These are phyloP conservation scores for Stegophylla sp. DNA, from an alignment of 2,888 invertebrate genomes.

Conservation along the genomic window DNA sequence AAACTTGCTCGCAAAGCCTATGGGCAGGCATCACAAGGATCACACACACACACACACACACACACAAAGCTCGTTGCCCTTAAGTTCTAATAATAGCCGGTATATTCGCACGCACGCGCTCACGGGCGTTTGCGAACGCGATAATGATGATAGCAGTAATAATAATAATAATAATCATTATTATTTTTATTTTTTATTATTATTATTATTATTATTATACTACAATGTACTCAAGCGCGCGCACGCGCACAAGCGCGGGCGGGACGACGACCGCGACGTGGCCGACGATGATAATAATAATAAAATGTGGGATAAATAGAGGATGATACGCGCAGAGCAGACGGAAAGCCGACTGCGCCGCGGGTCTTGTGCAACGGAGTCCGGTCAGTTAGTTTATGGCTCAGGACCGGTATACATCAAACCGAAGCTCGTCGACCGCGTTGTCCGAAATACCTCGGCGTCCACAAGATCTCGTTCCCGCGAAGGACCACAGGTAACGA, in stretches of 20 bases:
- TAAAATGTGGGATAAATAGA: constrained; percentile 41
- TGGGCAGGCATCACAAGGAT: no score
- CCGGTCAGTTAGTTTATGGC: constrained; percentile 58
- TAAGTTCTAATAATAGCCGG: constrained; percentile 33
- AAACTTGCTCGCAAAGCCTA: no score
- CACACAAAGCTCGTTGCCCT: neutral
- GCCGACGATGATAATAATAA: constrained; percentile 13
- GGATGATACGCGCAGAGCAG: constrained; percentile 47
- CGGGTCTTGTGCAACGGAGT: constrained; percentile 49
- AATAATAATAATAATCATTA: no score
- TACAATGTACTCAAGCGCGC: neutral
- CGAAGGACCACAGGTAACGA: constrained; percentile 38
- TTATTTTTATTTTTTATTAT: no score
- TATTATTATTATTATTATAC: no score
- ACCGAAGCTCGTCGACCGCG: constrained; percentile 54
- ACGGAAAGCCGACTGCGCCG: constrained; percentile 46
- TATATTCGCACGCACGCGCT: neutral
- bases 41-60: no score
- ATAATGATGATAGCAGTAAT: no score
- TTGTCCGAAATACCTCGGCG: constrained; percentile 55
- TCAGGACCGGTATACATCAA: constrained; percentile 55
- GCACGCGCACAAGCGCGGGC: neutral
- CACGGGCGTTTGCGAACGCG: neutral
- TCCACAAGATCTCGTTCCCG: constrained; percentile 41
- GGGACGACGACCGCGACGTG: no score